phyloP scores from a whole-genome alignment of 2,113 vertebrate genomes.

The Laticauda colubrina region DNA sequence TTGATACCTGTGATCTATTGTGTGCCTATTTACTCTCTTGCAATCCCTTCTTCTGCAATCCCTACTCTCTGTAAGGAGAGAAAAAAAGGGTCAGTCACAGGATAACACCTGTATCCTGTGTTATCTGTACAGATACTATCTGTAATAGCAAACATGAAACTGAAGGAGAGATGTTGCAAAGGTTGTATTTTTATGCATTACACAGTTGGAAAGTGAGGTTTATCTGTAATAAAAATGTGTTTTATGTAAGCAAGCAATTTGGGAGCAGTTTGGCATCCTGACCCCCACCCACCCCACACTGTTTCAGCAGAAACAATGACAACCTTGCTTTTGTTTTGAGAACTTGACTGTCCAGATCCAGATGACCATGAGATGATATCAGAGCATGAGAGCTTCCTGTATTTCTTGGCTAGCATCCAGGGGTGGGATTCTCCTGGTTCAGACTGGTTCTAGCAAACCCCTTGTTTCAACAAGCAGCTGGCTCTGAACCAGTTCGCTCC shows the following conservation, averaged over 20 bases:
- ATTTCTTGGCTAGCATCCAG: too few relatives aligned
- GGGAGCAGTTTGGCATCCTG: neutral
- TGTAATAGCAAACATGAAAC: neutral
- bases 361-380: neutral
- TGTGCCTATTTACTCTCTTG: neutral
- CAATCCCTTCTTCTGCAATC: neutral
- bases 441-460: too few relatives aligned
- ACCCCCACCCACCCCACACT: too few relatives aligned
- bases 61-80: neutral
- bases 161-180: neutral
- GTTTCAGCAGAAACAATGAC: neutral
- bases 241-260: neutral
- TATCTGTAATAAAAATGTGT: neutral
- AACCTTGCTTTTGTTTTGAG: conserved; percentile 10
- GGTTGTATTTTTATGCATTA: neutral
- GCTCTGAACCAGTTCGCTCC: too few relatives aligned
- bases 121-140: neutral
- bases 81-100: neutral
- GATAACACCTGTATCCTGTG: neutral
- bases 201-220: neutral
- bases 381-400: neutral
- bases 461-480: too few relatives aligned
- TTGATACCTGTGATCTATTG: neutral
- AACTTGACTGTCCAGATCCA: neutral
- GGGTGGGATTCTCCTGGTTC: too few relatives aligned